phyloP scores from a whole-genome alignment of 2,113 vertebrate species.

The Panurus biarmicus region DNA sequence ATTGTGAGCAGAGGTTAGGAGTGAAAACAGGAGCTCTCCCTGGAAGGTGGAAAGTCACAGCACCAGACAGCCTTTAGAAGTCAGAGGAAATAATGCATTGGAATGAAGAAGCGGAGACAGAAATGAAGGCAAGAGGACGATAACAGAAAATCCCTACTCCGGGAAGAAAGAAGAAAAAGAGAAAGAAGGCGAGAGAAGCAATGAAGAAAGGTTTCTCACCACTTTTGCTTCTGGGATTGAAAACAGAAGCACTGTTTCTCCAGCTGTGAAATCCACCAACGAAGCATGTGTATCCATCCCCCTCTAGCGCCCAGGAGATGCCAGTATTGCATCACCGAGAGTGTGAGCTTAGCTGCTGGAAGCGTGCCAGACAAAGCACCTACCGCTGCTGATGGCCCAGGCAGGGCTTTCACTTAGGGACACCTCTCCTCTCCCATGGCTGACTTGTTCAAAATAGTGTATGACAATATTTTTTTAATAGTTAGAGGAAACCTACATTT shows the following conservation, averaged over 20 bases:
- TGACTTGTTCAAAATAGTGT: not conserved
- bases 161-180: not conserved
- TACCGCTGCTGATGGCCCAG: accelerated
- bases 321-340: not conserved
- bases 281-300: not conserved
- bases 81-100: not conserved
- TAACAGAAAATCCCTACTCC: not conserved
- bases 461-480: not conserved
- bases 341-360: not conserved
- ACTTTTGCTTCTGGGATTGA: not conserved
- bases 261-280: not conserved
- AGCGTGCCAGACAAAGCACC: not conserved
- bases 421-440: not conserved
- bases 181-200: not conserved
- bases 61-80: not conserved
- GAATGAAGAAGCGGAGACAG: not conserved
- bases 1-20: not conserved
- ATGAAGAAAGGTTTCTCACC: not conserved
- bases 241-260: not conserved
- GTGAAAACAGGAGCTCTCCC: not conserved
- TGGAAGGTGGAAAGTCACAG: not conserved
- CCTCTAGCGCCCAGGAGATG: not conserved
- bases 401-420: not conserved
- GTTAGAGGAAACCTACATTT: not conserved
- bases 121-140: not conserved